These are phyloP conservation scores for Galerucella calmariensis DNA, from an alignment of 2,888 invertebrate species.

Conservation along the genomic window DNA sequence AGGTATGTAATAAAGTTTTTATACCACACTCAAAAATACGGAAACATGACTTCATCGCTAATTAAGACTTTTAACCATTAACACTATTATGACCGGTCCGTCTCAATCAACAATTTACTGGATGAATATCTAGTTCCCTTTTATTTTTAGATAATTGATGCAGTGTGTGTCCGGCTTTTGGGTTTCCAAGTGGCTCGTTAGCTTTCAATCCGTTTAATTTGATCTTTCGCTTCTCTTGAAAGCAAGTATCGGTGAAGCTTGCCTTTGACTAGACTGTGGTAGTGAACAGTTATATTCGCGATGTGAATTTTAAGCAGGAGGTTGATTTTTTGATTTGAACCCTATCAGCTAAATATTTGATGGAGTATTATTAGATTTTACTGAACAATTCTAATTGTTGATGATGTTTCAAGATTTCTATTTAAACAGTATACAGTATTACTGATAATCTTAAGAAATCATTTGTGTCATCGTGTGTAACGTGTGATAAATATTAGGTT, in stretches of 20 bases:
- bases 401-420: no score
- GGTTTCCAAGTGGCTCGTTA: slow-evolving; percentile 1
- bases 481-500: no score
- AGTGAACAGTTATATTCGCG: slow-evolving; percentile 18
- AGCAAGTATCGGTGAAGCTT: slow-evolving; percentile 15
- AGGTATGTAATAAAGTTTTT: slow-evolving; percentile 16
- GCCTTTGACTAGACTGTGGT: background rate
- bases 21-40: slow-evolving; percentile 35
- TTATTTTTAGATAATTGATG: slow-evolving; percentile 52
- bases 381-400: no score
- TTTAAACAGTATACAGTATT: no score
- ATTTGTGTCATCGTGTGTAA: no score
- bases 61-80: slow-evolving; percentile 54
- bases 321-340: background rate
- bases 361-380: background rate
- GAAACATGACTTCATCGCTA: slow-evolving; percentile 56
- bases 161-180: slow-evolving; percentile 48
- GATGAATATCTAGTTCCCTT: slow-evolving; percentile 35
- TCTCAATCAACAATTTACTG: slow-evolving; percentile 33
- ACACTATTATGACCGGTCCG: slow-evolving; percentile 44
- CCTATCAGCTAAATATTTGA: background rate
- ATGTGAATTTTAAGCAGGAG: slow-evolving; percentile 17
- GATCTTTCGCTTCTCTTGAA: slow-evolving; percentile 18
- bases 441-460: no score
- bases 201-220: slow-evolving; percentile 15